Base-by-base conservation (phyloP, 1,140 invertebrate species). In the Brachionus plicatilis region DNA sequence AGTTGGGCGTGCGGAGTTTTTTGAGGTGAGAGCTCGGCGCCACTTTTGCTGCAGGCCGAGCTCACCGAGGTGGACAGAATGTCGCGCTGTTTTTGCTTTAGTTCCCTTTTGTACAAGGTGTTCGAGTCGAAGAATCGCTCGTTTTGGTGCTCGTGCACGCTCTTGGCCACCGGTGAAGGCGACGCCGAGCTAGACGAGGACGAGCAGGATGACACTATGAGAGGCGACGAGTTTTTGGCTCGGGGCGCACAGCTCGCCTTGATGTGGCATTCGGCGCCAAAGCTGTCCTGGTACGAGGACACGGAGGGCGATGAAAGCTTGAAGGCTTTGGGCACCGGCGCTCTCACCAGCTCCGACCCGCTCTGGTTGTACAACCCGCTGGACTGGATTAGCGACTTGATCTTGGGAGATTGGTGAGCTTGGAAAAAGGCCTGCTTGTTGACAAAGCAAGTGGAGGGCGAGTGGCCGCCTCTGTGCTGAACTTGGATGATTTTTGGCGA, bases 51-150 rank as follows among this genome's bases (percentile, higher is more conserved):
- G n/a, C 33, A 11, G 1, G 8, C 29, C 12, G 78, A 43, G 12
- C 33, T 68, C 2, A 65, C 41, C 33, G 79, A 65, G 0, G 79
- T 68, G 11, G 79, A 65, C 12, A 82, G 20, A 12, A 82, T 65
- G 41, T 82, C 79, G 5, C 79, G 50, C 33, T 82, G 79, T 65
- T 82, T 82, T 47, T 82, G 79, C 29, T 82, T 82, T 2, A 82
- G 53, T 29, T 82, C 79, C 41, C 65, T 82, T 82, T 68, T 82
- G 33, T 82, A 82, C 29, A 82, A 45, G 11, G 79, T 82, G 45
- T 82, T 82, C 17, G 79, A 82, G 12, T 82, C 79, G 33, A 82
- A 82, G 27, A 68, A 60, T 12, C 79, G 50, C 6, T 82, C 79
- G 45, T 60, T 82, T 47, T 82, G 79, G 24, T 76, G 43, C 27